These are phyloP conservation scores for Micromussa lordhowensis DNA, from an alignment of 92 coral and sea anemone species.

Conservation along the genomic window DNA sequence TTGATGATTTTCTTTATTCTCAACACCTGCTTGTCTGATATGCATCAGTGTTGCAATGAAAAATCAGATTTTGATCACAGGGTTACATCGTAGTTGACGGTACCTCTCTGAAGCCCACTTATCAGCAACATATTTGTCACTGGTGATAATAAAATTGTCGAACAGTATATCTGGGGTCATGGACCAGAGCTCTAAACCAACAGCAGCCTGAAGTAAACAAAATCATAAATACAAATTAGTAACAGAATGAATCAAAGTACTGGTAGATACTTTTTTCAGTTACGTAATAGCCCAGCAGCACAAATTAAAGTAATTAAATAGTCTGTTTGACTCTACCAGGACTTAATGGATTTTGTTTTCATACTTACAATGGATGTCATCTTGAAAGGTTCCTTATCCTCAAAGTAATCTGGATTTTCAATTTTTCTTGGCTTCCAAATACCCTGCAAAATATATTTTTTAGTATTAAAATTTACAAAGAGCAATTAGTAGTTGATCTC, in stretches of 20 bases:
- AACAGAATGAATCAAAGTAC: neutral
- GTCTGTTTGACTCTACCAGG: too few species aligned
- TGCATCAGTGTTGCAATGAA: too few species aligned
- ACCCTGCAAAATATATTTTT: conserved; percentile 68
- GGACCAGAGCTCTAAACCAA: conserved; percentile 99
- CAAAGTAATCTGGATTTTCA: conserved; percentile 96
- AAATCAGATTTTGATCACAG: too few species aligned
- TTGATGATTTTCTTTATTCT: too few species aligned
- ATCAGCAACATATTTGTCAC: conserved; percentile 91
- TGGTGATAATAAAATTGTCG: conserved; percentile 88
- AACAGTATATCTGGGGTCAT: conserved; percentile 96
- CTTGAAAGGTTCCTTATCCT: conserved; percentile 93
- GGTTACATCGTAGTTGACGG: neutral
- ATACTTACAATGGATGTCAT: conserved; percentile 94
- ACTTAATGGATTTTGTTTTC: neutral
- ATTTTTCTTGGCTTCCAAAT: conserved; percentile 96
- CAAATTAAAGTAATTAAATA: too few species aligned
- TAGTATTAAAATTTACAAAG: neutral
- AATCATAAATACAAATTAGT: neutral
- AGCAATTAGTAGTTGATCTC: neutral
- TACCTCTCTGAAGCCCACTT: conserved; percentile 93
- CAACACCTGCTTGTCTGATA: too few species aligned
- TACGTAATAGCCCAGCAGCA: too few species aligned
- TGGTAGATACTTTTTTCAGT: too few species aligned
- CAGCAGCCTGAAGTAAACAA: conserved; percentile 76